Percentiles rank a stretch among this genome's conserved stretches.
Conservation (phyloP, 2,113 vertebrate species). For the Rostratula benghalensis region DNA sequence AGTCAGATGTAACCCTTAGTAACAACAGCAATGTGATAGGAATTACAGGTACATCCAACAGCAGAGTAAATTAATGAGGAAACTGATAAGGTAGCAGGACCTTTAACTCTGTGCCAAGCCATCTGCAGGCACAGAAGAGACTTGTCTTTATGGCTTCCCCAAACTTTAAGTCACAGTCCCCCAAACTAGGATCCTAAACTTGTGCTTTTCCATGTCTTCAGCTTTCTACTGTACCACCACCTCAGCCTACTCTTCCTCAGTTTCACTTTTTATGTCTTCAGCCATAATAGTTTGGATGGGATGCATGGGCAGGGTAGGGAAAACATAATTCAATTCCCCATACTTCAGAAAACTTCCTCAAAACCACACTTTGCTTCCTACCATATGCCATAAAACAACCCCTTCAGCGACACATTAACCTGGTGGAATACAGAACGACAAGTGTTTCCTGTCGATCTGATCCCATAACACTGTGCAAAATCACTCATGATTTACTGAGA, state of each 20-base stretch:
- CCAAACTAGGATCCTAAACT: not conserved
- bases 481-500: not conserved
- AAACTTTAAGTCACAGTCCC: not conserved
- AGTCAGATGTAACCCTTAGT: not conserved
- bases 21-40: not conserved
- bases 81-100: not conserved
- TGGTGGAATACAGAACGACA: not conserved
- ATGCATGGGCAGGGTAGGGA: not conserved
- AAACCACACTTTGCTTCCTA: not conserved
- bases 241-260: not conserved
- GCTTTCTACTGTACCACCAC: not conserved
- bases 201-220: not conserved
- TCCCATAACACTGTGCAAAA: not conserved
- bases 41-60: accelerated
- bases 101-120: not conserved
- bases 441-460: not conserved
- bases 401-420: not conserved
- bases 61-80: not conserved
- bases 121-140: not conserved
- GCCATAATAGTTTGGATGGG: not conserved
- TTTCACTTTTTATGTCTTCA: not conserved
- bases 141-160: not conserved
- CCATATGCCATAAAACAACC: not conserved
- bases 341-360: not conserved
- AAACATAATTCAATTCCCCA: not conserved